Base-by-base conservation (phyloP, 2,113 vertebrate genomes). In the Rhineura floridana region DNA sequence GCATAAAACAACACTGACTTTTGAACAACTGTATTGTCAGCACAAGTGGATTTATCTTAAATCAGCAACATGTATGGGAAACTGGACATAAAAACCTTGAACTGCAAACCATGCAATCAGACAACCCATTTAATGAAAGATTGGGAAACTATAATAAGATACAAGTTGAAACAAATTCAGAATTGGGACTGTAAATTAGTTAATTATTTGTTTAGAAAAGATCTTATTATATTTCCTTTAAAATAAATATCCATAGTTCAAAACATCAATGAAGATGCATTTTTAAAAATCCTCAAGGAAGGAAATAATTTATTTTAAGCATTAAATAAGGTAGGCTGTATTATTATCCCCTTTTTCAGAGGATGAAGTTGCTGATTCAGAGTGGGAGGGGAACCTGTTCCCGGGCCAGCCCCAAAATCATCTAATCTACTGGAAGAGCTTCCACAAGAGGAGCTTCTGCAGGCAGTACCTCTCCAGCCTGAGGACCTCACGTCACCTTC, bases 41-140 rank as follows among this genome's bases (percentile, higher is more conserved):
- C 89, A 79, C 39, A 84, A 72, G 55, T 79, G 21, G 21, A 62
- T 86, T 84, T 39, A 79, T 52, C 81, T 90, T 87, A 88, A 90
- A 80, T 86, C 42, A 91, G 77, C 44, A 76, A 7, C 86, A 48
- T 33, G 39, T 88, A 82, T 73, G 81, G 44, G 44, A 11, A 69
- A 88, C 83, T 23, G 0, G 80, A 78, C 52, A 79, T 11, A 79
- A 84, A 87, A 50, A 63, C 33, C 44, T 65, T 6, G 33, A n/a
- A 7, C 59, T 78, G 63, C 67, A 84, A 83, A 90, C 23, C 36
- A 73, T 62, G 39, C 75, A 76, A 52, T 81, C 46, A 30, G 83
- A 86, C 65, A 88, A 12, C 19, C 30, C 8, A 39, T 28, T 85
- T 85, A 79, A 55, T 39, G 0, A 0, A n/a, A 67, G 28, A 69